phyloP scores from a whole-genome alignment of 2,888 invertebrate species.

The Drosophila eohydei region DNA sequence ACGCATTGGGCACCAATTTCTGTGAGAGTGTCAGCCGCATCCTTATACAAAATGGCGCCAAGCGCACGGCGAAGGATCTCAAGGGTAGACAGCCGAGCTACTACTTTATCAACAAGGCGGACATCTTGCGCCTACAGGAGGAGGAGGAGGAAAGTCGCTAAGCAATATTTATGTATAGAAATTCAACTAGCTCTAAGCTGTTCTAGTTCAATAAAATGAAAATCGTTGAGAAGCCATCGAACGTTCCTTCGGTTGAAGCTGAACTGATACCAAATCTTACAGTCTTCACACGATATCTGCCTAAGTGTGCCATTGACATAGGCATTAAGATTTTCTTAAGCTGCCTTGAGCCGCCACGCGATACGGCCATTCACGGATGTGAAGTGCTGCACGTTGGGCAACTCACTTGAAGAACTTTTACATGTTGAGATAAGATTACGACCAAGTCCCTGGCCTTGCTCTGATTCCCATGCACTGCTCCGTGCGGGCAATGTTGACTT shows the following conservation, averaged over 20 bases:
- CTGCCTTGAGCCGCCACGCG: background rate
- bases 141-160: slow-evolving; percentile 89
- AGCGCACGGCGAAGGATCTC: slow-evolving; percentile 93
- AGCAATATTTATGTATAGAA: slow-evolving; percentile 48
- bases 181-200: slow-evolving; percentile 40
- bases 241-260: background rate
- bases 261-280: background rate
- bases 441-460: background rate
- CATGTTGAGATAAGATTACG: slow-evolving; percentile 27
- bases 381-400: slow-evolving; percentile 17
- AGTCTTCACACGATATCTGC: background rate
- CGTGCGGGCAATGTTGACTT: background rate
- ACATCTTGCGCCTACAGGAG: slow-evolving; percentile 92
- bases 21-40: slow-evolving; percentile 93
- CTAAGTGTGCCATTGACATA: slow-evolving; percentile 7
- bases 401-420: background rate
- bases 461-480: background rate
- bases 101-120: slow-evolving; percentile 96
- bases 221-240: slow-evolving; percentile 17
- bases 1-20: slow-evolving; percentile 95
- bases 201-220: slow-evolving; percentile 51
- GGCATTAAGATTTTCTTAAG: background rate
- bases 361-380: slow-evolving; percentile 18
- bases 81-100: slow-evolving; percentile 95
- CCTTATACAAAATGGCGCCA: slow-evolving; percentile 93